phyloP scores from a whole-genome alignment of 2,888 invertebrate genomes.

The Venustoraphidia nigricollis region DNA sequence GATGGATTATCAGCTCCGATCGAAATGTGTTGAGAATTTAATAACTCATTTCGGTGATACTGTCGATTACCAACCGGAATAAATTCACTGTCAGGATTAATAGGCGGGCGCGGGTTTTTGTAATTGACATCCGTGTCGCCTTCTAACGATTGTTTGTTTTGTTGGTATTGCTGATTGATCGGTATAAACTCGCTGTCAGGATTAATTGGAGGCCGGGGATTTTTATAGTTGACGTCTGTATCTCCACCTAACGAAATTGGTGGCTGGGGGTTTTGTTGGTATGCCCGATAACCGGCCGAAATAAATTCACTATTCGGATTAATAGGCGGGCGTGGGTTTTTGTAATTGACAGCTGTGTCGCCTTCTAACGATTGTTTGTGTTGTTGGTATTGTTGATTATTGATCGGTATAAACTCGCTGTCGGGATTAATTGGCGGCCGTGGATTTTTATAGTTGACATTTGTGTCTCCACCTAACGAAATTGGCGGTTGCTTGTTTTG shows the following conservation, averaged over 20 bases:
- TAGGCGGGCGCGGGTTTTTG: constrained; percentile 28
- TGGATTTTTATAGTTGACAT: constrained; percentile 55
- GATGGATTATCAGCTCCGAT: no score
- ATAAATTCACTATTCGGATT: constrained; percentile 53
- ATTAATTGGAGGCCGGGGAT: constrained; percentile 48
- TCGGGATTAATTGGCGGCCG: constrained; percentile 52
- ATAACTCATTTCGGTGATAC: no score
- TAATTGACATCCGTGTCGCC: constrained; percentile 32
- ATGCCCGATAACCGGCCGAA: constrained; percentile 25
- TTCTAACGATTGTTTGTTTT: constrained; percentile 18
- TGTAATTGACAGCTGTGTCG: constrained; percentile 34
- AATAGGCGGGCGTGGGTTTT: constrained; percentile 45
- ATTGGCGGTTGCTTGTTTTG: constrained; percentile 22
- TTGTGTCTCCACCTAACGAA: constrained; percentile 43
- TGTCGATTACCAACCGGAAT: constrained; percentile 10
- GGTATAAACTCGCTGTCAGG: constrained; percentile 47
- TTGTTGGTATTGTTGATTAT: constrained; percentile 19
- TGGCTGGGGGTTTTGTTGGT: no score
- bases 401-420: constrained; percentile 40
- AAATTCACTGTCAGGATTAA: constrained; percentile 28
- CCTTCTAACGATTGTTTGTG: constrained; percentile 11
- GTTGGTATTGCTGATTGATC: constrained; percentile 22
- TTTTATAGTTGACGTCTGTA: constrained; percentile 53
- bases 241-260: constrained; percentile 47
- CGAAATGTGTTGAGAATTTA: no score